A percentile compares a stretch with the other conserved stretches of the same genome.
Conservation (phyloP, 2,113 vertebrate genomes). For the Steatornis caripensis region DNA sequence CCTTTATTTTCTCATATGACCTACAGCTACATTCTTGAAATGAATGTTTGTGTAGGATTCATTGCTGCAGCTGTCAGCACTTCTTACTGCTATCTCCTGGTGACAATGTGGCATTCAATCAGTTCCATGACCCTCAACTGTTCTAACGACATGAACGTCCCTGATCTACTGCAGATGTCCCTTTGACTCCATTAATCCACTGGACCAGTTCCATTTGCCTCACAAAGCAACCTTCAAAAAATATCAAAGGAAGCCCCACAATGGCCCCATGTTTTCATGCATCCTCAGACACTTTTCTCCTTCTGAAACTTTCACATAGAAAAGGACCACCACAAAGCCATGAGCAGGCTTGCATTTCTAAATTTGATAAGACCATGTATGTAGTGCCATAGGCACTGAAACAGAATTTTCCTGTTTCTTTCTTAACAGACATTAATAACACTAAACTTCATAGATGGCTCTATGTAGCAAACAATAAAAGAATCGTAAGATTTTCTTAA, state of each 20-base stretch:
- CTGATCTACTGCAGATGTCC: neutral
- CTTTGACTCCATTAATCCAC: neutral
- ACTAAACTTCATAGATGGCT: neutral
- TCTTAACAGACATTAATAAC: neutral
- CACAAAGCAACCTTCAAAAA: neutral
- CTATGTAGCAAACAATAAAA: neutral
- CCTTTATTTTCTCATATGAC: neutral
- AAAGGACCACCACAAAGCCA: neutral
- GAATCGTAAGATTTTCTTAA: neutral
- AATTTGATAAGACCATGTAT: neutral
- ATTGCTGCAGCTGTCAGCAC: constrained; percentile 23
- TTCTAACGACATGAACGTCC: neutral
- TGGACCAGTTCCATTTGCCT: neutral
- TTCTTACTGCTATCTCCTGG: neutral
- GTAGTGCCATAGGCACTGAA: neutral
- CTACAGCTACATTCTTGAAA: constrained; percentile 9
- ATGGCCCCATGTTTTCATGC: neutral
- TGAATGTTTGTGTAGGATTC: neutral
- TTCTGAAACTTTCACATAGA: neutral
- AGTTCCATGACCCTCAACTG: neutral
- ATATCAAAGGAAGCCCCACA: neutral
- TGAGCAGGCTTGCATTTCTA: neutral
- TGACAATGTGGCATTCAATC: neutral
- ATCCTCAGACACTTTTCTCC: neutral
- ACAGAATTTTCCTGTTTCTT: neutral